Percentiles rank a stretch among this genome's conserved stretches.
Evolutionary conservation across 2,113 vertebrate genomes (phyloP).

Genomic region (cattle (Bos taurus)): ARS-UCD2.0 NC_037349.1:38314501-38315000

Average conservation of each 20-base stretch:
- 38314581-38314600: not conserved
- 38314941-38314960: not conserved
- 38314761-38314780: not conserved
- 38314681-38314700: not conserved
- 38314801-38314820: not conserved
- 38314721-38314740: not conserved
- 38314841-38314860: not conserved
- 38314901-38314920: not conserved
- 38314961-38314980: not conserved
- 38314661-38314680: not conserved
- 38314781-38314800: not conserved
- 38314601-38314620: not conserved
- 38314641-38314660: not conserved
- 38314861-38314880: not conserved
- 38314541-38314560: not conserved
- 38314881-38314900: rapidly evolving
- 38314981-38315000: not conserved
- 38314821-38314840: not conserved
- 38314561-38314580: not conserved
- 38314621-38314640: not conserved
- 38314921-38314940: not conserved
- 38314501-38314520: not conserved
- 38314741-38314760: not conserved
- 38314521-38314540: not conserved
- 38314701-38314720: not conserved